These are phyloP conservation scores for Burhinus oedicnemus DNA, from an alignment of 2,113 vertebrate species.

Conservation along the genomic window DNA sequence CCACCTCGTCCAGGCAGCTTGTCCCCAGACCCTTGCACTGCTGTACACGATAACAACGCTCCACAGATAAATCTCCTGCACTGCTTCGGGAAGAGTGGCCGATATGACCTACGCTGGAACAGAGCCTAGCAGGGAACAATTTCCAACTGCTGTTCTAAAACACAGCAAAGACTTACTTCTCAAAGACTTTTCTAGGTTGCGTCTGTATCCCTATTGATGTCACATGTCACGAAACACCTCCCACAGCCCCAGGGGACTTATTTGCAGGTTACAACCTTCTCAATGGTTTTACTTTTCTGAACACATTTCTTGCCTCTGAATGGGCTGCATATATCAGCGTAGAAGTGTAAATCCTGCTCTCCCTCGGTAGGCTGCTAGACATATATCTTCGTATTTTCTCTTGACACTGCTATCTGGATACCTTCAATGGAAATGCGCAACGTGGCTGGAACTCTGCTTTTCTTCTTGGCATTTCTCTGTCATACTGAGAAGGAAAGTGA, in stretches of 20 bases:
- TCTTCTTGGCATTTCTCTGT: not conserved
- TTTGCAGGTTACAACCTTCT: not conserved
- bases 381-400: not conserved
- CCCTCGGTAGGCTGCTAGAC: not conserved
- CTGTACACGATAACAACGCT: not conserved
- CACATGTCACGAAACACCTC: not conserved
- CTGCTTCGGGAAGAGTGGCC: not conserved
- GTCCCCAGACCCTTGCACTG: not conserved
- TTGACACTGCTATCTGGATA: not conserved
- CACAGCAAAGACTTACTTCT: not conserved
- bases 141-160: not conserved
- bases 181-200: not conserved
- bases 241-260: accelerated
- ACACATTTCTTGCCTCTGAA: not conserved
- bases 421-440: not conserved
- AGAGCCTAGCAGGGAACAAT: not conserved
- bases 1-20: not conserved
- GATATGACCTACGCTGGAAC: accelerated
- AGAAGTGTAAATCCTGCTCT: not conserved
- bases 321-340: accelerated
- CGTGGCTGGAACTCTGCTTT: not conserved
- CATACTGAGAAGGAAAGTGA: not conserved
- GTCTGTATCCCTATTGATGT: not conserved
- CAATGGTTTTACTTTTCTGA: not conserved
- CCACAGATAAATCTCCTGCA: not conserved